phyloP scores from a whole-genome alignment of 2,888 invertebrate species.

The Kryphioiulus occultus region DNA sequence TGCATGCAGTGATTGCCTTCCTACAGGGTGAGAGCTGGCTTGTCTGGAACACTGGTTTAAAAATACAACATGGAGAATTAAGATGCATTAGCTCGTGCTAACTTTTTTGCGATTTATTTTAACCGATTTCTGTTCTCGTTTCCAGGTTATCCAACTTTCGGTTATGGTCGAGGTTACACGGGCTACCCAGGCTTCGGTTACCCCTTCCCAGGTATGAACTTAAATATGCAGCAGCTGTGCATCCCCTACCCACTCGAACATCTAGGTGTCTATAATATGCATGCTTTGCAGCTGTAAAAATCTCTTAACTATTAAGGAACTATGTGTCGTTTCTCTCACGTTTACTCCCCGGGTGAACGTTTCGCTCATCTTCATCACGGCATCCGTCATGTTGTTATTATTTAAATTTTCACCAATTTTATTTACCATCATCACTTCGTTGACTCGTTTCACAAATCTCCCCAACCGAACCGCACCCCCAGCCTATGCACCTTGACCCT shows the following conservation, averaged over 20 bases:
- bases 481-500: not conserved
- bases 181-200: conserved; percentile 98
- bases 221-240: conserved; percentile 58
- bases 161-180: conserved; percentile 90
- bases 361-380: conserved; percentile 37
- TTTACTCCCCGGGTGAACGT: not conserved
- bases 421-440: not conserved
- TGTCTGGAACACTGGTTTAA: too few species aligned
- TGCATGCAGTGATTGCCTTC: not conserved
- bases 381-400: not conserved
- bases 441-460: conserved; percentile 10
- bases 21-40: not conserved
- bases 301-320: conserved; percentile 20
- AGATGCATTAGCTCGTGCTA: too few species aligned
- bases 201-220: conserved; percentile 75
- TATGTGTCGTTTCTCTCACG: conserved; percentile 36
- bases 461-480: not conserved
- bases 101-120: too few species aligned
- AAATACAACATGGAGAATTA: too few species aligned
- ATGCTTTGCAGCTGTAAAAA: conserved; percentile 79
- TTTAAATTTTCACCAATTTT: not conserved
- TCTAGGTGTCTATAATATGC: conserved; percentile 69
- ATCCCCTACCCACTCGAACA: conserved; percentile 61
- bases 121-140: conserved; percentile 47
- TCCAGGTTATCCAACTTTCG: conserved; percentile 95